Base-by-base conservation (phyloP, 2,797 vertebrate genomes). In the Eremophila alpestris region DNA sequence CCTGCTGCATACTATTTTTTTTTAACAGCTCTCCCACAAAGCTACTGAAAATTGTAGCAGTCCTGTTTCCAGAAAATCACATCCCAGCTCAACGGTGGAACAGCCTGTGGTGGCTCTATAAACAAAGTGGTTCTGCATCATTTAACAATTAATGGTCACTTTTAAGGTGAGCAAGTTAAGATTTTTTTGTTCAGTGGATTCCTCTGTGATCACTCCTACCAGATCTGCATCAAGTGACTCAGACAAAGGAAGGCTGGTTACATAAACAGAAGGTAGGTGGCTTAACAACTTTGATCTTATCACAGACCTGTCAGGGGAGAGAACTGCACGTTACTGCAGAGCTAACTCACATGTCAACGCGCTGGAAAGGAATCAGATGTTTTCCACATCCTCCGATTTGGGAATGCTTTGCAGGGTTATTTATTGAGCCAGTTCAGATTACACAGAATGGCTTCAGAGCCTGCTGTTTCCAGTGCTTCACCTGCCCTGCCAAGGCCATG, bases 221-320 rank as follows among this genome's bases (percentile, higher is more conserved):
- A 34, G 21, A 69, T 32, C 81, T 59, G 16, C 23, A 0, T 11
- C 30, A 12, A 88, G 77, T 60, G 93, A 93, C 79, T 93, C 83
- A 70, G 74, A 92, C 60, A 49, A 67, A 83, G 64, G 22, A 59
- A 83, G 58, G 43, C 69, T 81, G 93, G 85, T 96, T 96, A 93
- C 58, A 83, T 78, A 89, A 96, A 95, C 73, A 90, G 76, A 83
- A 95, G 73, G 87, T 94, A 92, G 78, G 85, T 93, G 91, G 91
- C 71, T 92, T 95, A 86, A 94, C 91, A 95, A 83, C 90, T 90
- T 91, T 94, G 95, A 91, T 94, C 89, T 93, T 96, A 88, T 90
- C 93, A 87, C 69, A 81, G 71, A 82, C 92, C 56, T 84, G 90
- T 93, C 95, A 95, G 78, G 2, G 10, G 84, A 91, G 86, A 82